Percentiles rank a stretch among this genome's conserved stretches.
These are phyloP conservation scores for Ormia ochracea DNA, from an alignment of 2,888 invertebrate genomes.

Conservation along the genomic window DNA sequence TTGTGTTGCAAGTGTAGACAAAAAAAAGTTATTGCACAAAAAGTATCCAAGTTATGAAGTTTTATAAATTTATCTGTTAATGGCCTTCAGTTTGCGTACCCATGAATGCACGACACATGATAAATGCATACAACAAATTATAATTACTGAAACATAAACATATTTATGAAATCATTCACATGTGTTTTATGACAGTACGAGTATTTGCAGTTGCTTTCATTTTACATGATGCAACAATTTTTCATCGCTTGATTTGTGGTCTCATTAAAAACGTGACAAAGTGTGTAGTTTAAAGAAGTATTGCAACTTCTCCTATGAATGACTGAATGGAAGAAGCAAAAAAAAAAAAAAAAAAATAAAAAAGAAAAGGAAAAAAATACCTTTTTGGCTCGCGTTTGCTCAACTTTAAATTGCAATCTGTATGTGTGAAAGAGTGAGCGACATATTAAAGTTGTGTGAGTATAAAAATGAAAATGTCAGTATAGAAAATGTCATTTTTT, in stretches of 20 bases:
- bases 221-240: conserved; percentile 49
- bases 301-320: conserved; percentile 50
- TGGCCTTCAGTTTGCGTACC: neutral
- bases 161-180: conserved; percentile 14
- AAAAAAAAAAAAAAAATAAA: too few relatives aligned
- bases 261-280: conserved; percentile 63
- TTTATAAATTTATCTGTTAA: conserved; percentile 33
- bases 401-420: conserved; percentile 44
- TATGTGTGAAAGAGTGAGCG: neutral
- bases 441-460: neutral
- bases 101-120: neutral
- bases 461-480: conserved; percentile 3
- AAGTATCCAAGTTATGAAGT: conserved; percentile 9
- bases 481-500: conserved; percentile 59
- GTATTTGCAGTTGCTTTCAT: conserved; percentile 47
- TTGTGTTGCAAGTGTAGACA: neutral
- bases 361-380: too few relatives aligned
- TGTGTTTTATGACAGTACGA: conserved; percentile 22
- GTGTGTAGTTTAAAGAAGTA: conserved; percentile 54
- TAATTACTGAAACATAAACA: conserved; percentile 38
- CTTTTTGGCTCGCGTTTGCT: neutral
- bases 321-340: neutral
- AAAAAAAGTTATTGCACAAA: too few relatives aligned
- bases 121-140: conserved; percentile 25
- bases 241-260: conserved; percentile 63